Conservation (phyloP, 2,113 vertebrate genomes). For the Misgurnus mizolepis region DNA sequence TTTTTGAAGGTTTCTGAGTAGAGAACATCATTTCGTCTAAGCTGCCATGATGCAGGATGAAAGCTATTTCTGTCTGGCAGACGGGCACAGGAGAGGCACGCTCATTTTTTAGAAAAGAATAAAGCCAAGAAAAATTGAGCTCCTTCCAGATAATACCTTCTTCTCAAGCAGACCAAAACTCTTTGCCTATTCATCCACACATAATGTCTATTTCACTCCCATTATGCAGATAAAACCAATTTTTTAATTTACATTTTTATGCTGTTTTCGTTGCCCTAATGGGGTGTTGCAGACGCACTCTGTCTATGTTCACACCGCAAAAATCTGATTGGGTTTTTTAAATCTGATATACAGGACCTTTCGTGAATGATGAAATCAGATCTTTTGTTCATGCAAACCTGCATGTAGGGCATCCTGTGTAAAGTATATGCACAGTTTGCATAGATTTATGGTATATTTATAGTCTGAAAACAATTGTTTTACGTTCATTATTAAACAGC, state of each 20-base stretch:
- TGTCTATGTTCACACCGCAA: too few species aligned
- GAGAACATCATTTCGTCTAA: slow-evolving; percentile 48
- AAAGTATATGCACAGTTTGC: too few species aligned
- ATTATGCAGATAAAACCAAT: not conserved
- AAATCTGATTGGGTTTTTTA: too few species aligned
- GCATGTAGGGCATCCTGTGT: too few species aligned
- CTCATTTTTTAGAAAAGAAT: slow-evolving; percentile 28
- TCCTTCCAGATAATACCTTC: slow-evolving; percentile 22
- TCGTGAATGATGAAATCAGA: too few species aligned
- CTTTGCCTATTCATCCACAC: not conserved
- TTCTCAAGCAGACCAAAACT: not conserved
- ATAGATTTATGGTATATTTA: not conserved
- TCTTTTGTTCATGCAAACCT: too few species aligned
- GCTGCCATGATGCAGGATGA: slow-evolving; percentile 47
- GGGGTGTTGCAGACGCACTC: not conserved
- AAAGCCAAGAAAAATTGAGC: slow-evolving; percentile 4
- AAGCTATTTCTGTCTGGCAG: slow-evolving; percentile 53
- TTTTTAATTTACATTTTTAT: too few species aligned
- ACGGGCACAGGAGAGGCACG: slow-evolving; percentile 28
- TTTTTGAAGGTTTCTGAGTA: slow-evolving; percentile 37
- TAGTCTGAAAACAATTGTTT: not conserved
- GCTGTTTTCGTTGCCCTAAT: not conserved
- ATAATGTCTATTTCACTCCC: not conserved
- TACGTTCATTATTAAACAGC: not conserved
- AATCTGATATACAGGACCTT: too few species aligned